Percentiles rank a stretch among this genome's conserved stretches.
phyloP scores from a whole-genome alignment of 2,888 invertebrate genomes.

The Leucophenga maculata region DNA sequence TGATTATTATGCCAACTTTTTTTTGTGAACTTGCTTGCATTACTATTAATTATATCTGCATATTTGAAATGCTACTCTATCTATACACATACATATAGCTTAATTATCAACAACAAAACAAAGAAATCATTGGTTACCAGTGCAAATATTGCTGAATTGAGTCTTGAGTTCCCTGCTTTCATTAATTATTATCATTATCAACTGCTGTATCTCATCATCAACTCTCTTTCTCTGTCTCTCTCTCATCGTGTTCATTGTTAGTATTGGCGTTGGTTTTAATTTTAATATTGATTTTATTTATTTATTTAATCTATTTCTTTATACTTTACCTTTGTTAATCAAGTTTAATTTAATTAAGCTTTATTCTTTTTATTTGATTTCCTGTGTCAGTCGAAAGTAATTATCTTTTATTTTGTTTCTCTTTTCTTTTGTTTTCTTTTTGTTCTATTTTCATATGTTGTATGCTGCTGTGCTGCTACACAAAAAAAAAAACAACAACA shows the following conservation, averaged over 20 bases:
- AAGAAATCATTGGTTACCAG: too few relatives aligned
- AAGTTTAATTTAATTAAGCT: slow-evolving; percentile 48
- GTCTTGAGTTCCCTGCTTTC: neutral
- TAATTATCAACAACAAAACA: too few relatives aligned
- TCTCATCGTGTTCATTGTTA: slow-evolving; percentile 40
- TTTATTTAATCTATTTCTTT: slow-evolving; percentile 24
- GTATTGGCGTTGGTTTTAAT: slow-evolving; percentile 37
- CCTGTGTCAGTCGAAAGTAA: slow-evolving; percentile 59
- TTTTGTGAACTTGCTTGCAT: too few relatives aligned
- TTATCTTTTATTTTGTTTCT: slow-evolving; percentile 60
- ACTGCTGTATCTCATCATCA: neutral
- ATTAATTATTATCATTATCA: neutral
- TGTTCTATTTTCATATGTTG: slow-evolving; percentile 64
- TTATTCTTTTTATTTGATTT: slow-evolving; percentile 34
- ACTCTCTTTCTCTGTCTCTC: neutral
- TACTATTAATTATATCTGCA: too few relatives aligned
- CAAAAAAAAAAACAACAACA: slow-evolving; percentile 30
- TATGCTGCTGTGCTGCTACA: slow-evolving; percentile 46
- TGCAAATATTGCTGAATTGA: neutral
- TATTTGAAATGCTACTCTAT: too few relatives aligned
- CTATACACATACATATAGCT: too few relatives aligned
- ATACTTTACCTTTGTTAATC: slow-evolving; percentile 37
- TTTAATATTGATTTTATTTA: slow-evolving; percentile 4
- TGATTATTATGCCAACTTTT: too few relatives aligned
- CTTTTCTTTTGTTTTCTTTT: slow-evolving; percentile 57